A percentile compares a stretch with the other conserved stretches of the same genome.
Conservation (phyloP, 1,140 invertebrate species). For the Ephestia elutella region DNA sequence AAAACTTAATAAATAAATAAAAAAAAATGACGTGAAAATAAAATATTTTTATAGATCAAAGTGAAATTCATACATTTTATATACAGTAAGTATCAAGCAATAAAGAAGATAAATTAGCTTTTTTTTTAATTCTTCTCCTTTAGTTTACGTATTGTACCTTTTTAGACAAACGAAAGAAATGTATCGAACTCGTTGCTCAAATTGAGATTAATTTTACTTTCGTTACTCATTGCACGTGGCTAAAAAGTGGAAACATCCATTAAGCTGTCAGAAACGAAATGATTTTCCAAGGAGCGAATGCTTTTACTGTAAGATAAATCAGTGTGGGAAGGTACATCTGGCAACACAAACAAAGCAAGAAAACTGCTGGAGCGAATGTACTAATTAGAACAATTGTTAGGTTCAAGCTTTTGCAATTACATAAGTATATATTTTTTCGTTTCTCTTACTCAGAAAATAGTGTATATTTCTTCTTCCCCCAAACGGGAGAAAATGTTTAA, state of each 20-base stretch:
- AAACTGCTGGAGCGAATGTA: not conserved
- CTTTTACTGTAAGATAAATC: not conserved
- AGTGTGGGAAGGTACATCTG: not conserved
- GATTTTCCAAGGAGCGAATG: not conserved
- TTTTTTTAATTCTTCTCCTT: too few relatives aligned
- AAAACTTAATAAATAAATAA: too few relatives aligned
- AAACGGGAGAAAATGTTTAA: too few relatives aligned
- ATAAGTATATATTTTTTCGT: too few relatives aligned
- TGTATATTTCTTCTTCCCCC: too few relatives aligned
- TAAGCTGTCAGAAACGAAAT: not conserved
- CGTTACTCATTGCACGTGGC: not conserved
- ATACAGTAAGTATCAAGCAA: not conserved
- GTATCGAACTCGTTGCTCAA: too few relatives aligned
- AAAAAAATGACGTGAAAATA: too few relatives aligned
- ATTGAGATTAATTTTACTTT: not conserved
- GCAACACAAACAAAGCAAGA: not conserved
- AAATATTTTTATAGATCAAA: too few relatives aligned
- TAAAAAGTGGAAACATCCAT: not conserved
- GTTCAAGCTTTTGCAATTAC: not conserved
- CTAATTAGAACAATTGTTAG: not conserved
- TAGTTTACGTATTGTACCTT: too few relatives aligned
- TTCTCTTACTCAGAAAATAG: too few relatives aligned
- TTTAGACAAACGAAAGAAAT: not conserved
- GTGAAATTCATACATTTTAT: too few relatives aligned
- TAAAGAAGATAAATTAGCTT: too few relatives aligned